Conservation (phyloP, 2,888 invertebrate species). For the Podabrus alpinus region DNA sequence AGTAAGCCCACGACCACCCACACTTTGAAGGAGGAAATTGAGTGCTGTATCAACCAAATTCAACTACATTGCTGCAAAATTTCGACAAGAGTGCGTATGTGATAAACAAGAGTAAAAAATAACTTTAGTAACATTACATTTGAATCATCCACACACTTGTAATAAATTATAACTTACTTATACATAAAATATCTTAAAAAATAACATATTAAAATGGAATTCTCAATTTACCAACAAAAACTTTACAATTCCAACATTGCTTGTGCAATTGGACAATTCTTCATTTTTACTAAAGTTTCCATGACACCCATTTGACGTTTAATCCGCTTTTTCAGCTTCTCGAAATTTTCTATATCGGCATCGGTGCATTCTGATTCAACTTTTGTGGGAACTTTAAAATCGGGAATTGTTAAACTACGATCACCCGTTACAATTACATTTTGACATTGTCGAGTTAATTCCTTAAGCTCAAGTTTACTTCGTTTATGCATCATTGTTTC, state of each 20-base stretch:
- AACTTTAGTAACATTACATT: too few relatives aligned
- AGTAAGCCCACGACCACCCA: too few relatives aligned
- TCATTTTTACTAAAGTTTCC: neutral
- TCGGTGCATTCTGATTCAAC: neutral
- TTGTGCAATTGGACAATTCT: neutral
- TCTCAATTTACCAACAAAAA: too few relatives aligned
- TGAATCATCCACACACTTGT: too few relatives aligned
- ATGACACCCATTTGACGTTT: neutral
- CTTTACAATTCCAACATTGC: neutral
- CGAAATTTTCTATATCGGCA: neutral
- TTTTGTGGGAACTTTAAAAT: neutral
- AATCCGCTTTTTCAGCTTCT: neutral
- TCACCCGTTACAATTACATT: neutral
- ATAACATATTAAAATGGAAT: too few relatives aligned
- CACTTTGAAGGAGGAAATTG: too few relatives aligned
- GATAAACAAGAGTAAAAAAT: too few relatives aligned
- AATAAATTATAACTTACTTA: too few relatives aligned
- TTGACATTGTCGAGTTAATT: neutral
- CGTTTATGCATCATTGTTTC: neutral
- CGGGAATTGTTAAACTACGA: neutral
- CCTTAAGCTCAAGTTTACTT: neutral
- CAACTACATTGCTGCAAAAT: too few relatives aligned
- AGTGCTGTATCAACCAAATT: too few relatives aligned
- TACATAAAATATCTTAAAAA: too few relatives aligned
- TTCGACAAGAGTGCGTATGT: too few relatives aligned